A percentile compares a stretch with the other conserved stretches of the same genome.
Conservation (phyloP, 2,888 invertebrate genomes). For the Branchipolynoe longqiensis region DNA sequence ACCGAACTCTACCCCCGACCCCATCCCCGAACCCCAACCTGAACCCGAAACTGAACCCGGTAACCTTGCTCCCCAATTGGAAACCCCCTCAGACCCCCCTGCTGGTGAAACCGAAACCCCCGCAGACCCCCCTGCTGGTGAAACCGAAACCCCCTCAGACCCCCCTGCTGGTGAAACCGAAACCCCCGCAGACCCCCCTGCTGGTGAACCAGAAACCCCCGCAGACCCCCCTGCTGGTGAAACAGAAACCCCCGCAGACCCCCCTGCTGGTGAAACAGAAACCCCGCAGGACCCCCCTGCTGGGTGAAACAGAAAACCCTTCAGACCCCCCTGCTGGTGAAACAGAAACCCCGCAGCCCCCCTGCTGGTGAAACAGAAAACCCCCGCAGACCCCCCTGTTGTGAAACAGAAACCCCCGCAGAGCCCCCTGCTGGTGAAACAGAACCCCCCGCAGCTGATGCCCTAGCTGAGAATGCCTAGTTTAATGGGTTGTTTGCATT, state of each 20-base stretch:
- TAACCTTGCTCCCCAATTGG: slow-evolving; percentile 26
- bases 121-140: neutral
- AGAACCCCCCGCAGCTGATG: slow-evolving; percentile 13
- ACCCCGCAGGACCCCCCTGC: slow-evolving; percentile 48
- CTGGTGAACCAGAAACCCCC: slow-evolving; percentile 1
- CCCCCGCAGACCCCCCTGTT: slow-evolving; percentile 9
- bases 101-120: slow-evolving; percentile 19
- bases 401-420: slow-evolving; percentile 43
- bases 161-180: slow-evolving; percentile 31
- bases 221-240: too few species aligned
- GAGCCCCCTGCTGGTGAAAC: slow-evolving; percentile 37
- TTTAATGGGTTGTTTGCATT: too few species aligned
- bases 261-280: slow-evolving; percentile 38
- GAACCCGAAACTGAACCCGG: slow-evolving; percentile 50
- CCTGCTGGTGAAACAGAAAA: slow-evolving; percentile 28
- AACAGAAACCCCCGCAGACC: neutral
- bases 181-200: slow-evolving; percentile 54
- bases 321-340: slow-evolving; percentile 31
- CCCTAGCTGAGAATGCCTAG: slow-evolving; percentile 34
- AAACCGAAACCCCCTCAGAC: neutral
- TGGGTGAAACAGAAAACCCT: slow-evolving; percentile 34
- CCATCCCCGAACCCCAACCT: slow-evolving; percentile 72
- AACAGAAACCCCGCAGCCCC: neutral
- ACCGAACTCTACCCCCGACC: slow-evolving; percentile 83
- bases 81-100: slow-evolving; percentile 43